Evolutionary conservation across 2,888 invertebrate species (phyloP).

Genomic region (Taphrorychus bicolor): DNA sequence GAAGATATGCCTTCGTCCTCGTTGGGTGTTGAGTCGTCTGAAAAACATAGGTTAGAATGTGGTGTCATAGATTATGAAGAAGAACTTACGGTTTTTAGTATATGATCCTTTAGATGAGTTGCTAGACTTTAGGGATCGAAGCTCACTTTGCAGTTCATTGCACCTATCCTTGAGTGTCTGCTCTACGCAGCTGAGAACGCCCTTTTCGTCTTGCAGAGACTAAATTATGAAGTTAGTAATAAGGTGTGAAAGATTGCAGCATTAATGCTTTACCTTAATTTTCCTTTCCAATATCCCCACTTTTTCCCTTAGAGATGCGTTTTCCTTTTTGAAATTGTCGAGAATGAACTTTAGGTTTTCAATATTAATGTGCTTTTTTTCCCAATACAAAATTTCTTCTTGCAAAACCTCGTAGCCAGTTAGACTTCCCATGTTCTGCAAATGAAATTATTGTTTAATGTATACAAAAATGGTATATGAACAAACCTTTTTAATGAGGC

Average conservation of each 20-base stretch:
- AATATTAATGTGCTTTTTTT: constrained; percentile 80
- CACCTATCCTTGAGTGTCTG: constrained; percentile 78
- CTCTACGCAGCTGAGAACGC: constrained; percentile 74
- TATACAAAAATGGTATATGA: not conserved
- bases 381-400: constrained; percentile 77
- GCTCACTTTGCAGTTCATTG: constrained; percentile 77
- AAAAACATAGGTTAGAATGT: not conserved
- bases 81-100: constrained; percentile 34
- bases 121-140: constrained; percentile 67
- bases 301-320: constrained; percentile 70
- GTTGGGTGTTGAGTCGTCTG: constrained; percentile 74
- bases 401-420: constrained; percentile 67
- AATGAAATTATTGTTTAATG: not conserved
- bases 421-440: not conserved
- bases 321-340: constrained; percentile 73
- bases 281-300: constrained; percentile 74
- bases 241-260: no score
- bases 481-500: constrained; percentile 66
- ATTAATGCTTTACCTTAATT: constrained; percentile 65
- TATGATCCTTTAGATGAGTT: constrained; percentile 56
- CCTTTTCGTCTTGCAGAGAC: constrained; percentile 80
- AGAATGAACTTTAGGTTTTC: constrained; percentile 76
- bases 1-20: constrained; percentile 91
- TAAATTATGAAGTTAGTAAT: not conserved
- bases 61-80: not conserved